Percentiles rank a stretch among this genome's conserved stretches.
These are phyloP conservation scores for Cryptoblepharus egeriae DNA, from an alignment of 2,797 vertebrate species.

Conservation along the genomic window DNA sequence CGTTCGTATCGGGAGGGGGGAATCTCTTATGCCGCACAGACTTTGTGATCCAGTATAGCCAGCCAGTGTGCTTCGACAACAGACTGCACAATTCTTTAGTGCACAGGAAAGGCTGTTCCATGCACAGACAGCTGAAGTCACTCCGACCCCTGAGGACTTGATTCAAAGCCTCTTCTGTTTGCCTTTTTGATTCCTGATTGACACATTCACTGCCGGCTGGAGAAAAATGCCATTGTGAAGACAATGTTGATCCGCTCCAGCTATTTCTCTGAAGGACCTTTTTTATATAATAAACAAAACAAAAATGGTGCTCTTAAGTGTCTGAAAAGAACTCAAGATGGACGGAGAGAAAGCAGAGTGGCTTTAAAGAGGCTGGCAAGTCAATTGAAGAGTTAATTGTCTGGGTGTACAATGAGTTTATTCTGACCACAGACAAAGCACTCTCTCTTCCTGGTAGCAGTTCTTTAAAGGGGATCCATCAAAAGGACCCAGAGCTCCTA, in stretches of 20 bases:
- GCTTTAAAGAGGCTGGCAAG: conserved; percentile 79
- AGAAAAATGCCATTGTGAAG: conserved; percentile 76
- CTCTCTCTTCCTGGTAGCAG: conserved; percentile 78
- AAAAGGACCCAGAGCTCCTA: conserved; percentile 68
- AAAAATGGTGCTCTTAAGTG: conserved; percentile 72
- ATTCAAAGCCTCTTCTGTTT: conserved; percentile 84
- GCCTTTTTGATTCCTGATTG: conserved; percentile 87
- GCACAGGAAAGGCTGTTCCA: conserved; percentile 74
- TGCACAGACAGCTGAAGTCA: conserved; percentile 80
- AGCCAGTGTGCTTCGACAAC: conserved; percentile 67
- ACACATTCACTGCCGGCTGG: conserved; percentile 76
- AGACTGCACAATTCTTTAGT: conserved; percentile 74
- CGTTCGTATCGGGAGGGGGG: conserved; percentile 62
- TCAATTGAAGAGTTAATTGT: conserved; percentile 85
- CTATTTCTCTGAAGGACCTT: conserved; percentile 80
- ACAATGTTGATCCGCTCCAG: conserved; percentile 81
- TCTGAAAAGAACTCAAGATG: conserved; percentile 78
- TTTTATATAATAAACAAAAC: conserved; percentile 79
- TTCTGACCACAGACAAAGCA: conserved; percentile 83
- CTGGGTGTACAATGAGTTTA: conserved; percentile 84
- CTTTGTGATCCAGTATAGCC: conserved; percentile 63
- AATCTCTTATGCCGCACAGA: conserved; percentile 52
- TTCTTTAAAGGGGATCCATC: conserved; percentile 78
- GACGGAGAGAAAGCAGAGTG: conserved; percentile 65
- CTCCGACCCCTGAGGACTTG: conserved; percentile 78